Base-by-base conservation (phyloP, 2,113 vertebrate species). In the Ptilonorhynchus violaceus region DNA sequence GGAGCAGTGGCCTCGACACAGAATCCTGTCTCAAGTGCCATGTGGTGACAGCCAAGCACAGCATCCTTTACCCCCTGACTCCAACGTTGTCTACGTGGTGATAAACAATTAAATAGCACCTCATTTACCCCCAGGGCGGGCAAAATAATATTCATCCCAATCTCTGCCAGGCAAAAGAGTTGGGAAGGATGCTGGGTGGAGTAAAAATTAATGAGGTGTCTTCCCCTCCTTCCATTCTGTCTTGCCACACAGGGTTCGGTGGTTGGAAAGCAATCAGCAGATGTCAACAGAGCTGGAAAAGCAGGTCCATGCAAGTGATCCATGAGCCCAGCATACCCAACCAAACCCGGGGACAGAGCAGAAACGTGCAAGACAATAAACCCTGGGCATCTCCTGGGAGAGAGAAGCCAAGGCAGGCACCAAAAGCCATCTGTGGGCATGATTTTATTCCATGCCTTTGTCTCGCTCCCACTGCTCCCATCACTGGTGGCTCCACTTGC, bases 171-270 rank as follows among this genome's bases (percentile, higher is more conserved):
- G 80, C 28, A 24, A 72, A 72, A 64, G 31, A 23, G 41, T 17
- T 72, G 52, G 47, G 74, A 90, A 94, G 33, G 63, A 74, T 58
- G 35, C 30, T 53, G 72, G 42, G 55, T 9, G 14, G 82, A 66
- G 47, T 47, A 19, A 92, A 83, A 92, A 41, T 63, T 68, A 78
- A 88, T 49, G 79, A 96, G 44, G 46, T 88, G 59, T n/a, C 59
- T 91, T 76, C 68, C 44, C 19, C 79, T 59, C 72, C 53, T 89
- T 87, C 55, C 55, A 16, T 88, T 84, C 82, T 79, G 18, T 37
- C 63, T 86, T 84, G 82, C 88, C 85, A 76, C 80, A 49, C 35
- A 58, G 62, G 20, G 79, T 95, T 86, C 81, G 42, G 82, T 70
- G 35, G 63, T 20, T 59, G 79, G 52, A 91, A 87, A 86, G 68